Evolutionary conservation across 2,888 invertebrate species (phyloP), one percentile per base, ranked within the genome.

Genomic region (Euzetes globulus): DNA sequence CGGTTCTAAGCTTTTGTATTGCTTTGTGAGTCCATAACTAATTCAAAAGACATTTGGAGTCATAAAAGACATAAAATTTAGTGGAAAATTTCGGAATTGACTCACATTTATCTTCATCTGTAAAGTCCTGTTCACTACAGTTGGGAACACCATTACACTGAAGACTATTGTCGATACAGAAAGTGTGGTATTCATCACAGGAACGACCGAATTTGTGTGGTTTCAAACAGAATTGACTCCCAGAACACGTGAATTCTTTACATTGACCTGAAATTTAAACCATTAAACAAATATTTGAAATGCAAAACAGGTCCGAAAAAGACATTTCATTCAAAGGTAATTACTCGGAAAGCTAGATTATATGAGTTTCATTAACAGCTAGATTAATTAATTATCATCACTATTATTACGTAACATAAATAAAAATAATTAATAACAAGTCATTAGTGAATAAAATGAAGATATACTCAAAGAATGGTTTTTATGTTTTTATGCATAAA

Each of bases 131-230:
- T 72, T 83, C 84, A 29, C 82, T 82, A 78, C 84, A 84, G 76
- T 84, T 83, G 19, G 82, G 80, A 27, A 82, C 75, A 37, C 83
- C 83, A 78, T 84, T 82, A 77, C 84, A 84, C 9, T 82, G 80
- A 13, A 83, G 79, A 2, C 82, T 80, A 41, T 79, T 78, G 73
- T 83, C 81, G 73, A 84, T 82, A 76, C 84, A 84, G 68, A 83
- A 82, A 27, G 80, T 78, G 11, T 80, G 80, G 33, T 80, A 78
- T 0, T 78, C 78, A 9, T 79, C 80, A 72, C 83, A 83, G 11
- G 79, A 80, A n/a, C 79, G 79, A 3, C 79, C 79, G 47, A 52
- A 41, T 27, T 47, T 60, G 45, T 60, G n/a, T 33, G 80, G 80
- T 78, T 82, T 82, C 15, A 82, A 76, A 77, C 83, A 83, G 72